These are phyloP conservation scores for Temnothorax curvispinosus DNA, from an alignment of 1,140 invertebrate genomes.

Conservation along the genomic window DNA sequence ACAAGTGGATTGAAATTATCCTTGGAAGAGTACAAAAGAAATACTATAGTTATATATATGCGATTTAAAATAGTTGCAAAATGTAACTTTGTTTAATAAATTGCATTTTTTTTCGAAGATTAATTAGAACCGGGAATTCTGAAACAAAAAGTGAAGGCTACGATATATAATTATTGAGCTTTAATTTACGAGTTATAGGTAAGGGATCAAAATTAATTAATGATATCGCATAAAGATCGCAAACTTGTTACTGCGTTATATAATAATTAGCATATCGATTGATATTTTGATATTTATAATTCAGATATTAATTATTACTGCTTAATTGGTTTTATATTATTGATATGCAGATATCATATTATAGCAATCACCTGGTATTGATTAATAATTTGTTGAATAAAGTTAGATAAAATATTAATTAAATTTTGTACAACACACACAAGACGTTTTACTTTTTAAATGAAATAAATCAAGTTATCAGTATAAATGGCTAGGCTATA, in stretches of 20 bases:
- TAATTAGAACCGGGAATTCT: background rate
- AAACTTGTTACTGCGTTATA: background rate
- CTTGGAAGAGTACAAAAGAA: background rate
- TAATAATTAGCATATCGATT: too few relatives aligned
- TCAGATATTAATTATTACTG: too few relatives aligned
- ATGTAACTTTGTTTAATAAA: background rate
- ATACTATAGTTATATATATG: background rate
- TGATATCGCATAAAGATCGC: background rate
- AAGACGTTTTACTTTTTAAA: too few relatives aligned
- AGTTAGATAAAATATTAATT: too few relatives aligned
- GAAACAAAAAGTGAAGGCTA: background rate
- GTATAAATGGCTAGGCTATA: too few relatives aligned
- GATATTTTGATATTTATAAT: too few relatives aligned
- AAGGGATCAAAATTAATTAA: background rate
- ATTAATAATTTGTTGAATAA: too few relatives aligned
- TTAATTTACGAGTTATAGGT: background rate
- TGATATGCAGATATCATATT: too few relatives aligned
- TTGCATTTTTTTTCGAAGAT: background rate
- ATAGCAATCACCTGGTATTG: too few relatives aligned
- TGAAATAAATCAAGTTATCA: too few relatives aligned
- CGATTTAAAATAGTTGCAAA: background rate
- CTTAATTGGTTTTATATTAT: too few relatives aligned
- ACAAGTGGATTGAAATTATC: background rate
- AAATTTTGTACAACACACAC: too few relatives aligned
- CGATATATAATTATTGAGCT: background rate